Evolutionary conservation across 2,888 invertebrate genomes (phyloP).

Genomic region (Venustoraphidia nigricollis): DNA sequence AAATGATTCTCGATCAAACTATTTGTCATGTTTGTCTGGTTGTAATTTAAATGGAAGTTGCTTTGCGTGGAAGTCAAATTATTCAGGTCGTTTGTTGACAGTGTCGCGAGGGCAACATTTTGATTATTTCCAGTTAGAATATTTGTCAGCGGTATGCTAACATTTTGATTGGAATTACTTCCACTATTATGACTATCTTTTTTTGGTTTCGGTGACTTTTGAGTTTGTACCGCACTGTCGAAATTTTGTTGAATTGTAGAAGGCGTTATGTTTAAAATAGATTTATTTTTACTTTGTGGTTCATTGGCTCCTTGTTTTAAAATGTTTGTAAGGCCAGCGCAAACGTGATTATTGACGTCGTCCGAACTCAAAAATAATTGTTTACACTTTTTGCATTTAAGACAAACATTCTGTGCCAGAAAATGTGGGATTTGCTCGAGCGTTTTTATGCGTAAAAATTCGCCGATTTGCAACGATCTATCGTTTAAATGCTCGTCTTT

Average conservation of each 20-base stretch:
- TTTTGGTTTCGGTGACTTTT: constrained; percentile 1
- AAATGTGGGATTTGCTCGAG: constrained; percentile 3
- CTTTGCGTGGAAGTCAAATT: too few species aligned
- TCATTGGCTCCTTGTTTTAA: too few species aligned
- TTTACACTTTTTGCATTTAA: constrained; percentile 3
- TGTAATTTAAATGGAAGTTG: neutral
- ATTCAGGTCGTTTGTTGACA: neutral
- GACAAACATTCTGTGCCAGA: constrained; percentile 3
- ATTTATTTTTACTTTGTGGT: too few species aligned
- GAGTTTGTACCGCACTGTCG: neutral
- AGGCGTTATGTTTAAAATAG: too few species aligned
- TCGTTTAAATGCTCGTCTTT: neutral
- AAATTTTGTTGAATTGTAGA: too few species aligned
- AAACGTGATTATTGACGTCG: constrained; percentile 1
- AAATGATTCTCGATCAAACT: constrained; percentile 4
- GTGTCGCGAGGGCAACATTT: neutral
- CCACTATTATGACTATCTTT: neutral
- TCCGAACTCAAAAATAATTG: constrained; percentile 2
- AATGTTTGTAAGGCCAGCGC: neutral
- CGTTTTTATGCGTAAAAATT: constrained; percentile 2
- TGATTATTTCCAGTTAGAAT: neutral
- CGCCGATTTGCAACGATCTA: neutral
- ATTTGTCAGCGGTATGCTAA: too few species aligned
- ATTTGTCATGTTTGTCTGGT: constrained; percentile 2
- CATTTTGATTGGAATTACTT: too few species aligned